Evolutionary conservation across 2,888 invertebrate genomes (phyloP).

Genomic region (Apoda limacodes): DNA sequence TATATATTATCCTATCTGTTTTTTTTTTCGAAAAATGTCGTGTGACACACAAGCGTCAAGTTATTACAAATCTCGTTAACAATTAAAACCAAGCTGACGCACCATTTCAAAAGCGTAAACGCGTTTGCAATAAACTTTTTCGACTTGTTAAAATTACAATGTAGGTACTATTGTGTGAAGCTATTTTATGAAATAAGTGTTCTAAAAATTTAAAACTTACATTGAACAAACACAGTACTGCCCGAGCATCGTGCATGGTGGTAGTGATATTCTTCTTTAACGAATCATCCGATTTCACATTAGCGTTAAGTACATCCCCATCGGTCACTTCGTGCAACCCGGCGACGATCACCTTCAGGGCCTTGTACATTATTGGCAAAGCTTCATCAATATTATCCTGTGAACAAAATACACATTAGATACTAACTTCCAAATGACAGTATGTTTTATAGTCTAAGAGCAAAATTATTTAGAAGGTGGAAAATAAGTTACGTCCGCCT

Average conservation of each 20-base stretch:
- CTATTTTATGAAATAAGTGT: too few species aligned
- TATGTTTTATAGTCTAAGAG: too few species aligned
- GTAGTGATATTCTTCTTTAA: slow-evolving; percentile 63
- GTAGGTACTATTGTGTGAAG: too few species aligned
- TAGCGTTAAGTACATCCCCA: slow-evolving; percentile 50
- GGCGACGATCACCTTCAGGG: slow-evolving; percentile 78
- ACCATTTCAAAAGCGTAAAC: too few species aligned
- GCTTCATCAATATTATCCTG: slow-evolving; percentile 42
- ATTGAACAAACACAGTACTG: slow-evolving; percentile 77
- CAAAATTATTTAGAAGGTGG: slow-evolving; percentile 5
- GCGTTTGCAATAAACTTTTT: too few species aligned
- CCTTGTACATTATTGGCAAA: slow-evolving; percentile 73
- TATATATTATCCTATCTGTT: too few species aligned
- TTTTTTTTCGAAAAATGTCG: too few species aligned
- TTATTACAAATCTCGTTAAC: too few species aligned
- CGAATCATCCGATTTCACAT: slow-evolving; percentile 30
- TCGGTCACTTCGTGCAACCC: slow-evolving; percentile 77
- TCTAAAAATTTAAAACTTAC: slow-evolving; percentile 52
- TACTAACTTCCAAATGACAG: slow-evolving; percentile 1
- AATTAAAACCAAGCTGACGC: too few species aligned
- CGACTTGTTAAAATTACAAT: too few species aligned
- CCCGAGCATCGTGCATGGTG: slow-evolving; percentile 71
- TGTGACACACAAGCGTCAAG: too few species aligned
- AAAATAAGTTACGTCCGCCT: too few species aligned
- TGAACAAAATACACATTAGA: slow-evolving; percentile 27